phyloP scores from a whole-genome alignment of 2,797 vertebrate species.

The Typhlichthys eigenmanni region DNA sequence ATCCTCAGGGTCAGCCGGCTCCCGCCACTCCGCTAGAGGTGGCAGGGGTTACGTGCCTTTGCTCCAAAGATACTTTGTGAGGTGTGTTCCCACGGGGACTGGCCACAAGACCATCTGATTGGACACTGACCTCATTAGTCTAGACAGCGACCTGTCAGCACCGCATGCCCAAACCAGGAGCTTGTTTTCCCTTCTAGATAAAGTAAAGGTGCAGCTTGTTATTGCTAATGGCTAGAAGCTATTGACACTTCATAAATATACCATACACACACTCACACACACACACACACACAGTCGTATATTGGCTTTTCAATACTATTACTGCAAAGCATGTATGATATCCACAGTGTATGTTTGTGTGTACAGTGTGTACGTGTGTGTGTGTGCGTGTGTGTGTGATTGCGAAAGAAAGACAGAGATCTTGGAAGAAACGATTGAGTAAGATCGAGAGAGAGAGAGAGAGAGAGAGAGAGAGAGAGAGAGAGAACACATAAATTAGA shows the following conservation, averaged over 20 bases:
- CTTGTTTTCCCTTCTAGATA: no score
- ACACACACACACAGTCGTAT: not conserved
- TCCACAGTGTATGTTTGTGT: slow-evolving; percentile 17
- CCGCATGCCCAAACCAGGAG: no score
- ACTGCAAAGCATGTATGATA: slow-evolving; percentile 13
- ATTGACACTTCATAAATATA: not conserved
- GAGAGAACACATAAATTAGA: not conserved
- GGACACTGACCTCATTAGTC: no score
- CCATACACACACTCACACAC: not conserved
- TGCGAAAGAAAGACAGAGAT: not conserved
- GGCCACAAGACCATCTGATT: no score
- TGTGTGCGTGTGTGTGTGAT: slow-evolving; percentile 10
- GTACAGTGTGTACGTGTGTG: not conserved
- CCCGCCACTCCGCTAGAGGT: no score
- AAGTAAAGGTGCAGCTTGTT: no score
- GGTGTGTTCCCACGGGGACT: no score
- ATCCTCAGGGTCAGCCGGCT: no score
- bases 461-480: not conserved
- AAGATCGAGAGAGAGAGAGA: not conserved
- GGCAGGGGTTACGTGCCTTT: no score
- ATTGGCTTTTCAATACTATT: not conserved
- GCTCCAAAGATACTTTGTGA: no score
- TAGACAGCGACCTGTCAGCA: no score
- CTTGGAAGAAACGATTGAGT: not conserved
- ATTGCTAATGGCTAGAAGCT: no score